Conservation (phyloP, 2,113 vertebrate species). For the western clawed frog (Xenopus tropicalis) region UCB_Xtro_10.0 CM004443.2:169113501-169114000, state of each 20-base stretch:
- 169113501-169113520: slow-evolving; percentile 7
- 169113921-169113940: slow-evolving; percentile 62
- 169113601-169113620: slow-evolving; percentile 44
- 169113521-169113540: slow-evolving; percentile 20
- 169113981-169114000: slow-evolving; percentile 60
- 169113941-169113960: slow-evolving; percentile 64
- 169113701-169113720: too few relatives aligned
- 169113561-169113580: slow-evolving; percentile 42
- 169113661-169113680: slow-evolving; percentile 44
- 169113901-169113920: slow-evolving; percentile 55
- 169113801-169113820: slow-evolving; percentile 1
- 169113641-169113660: slow-evolving; percentile 32
- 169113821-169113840: slow-evolving; percentile 20
- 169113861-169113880: slow-evolving; percentile 54
- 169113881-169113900: slow-evolving; percentile 48
- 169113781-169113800: slow-evolving; percentile 65
- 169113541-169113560: slow-evolving; percentile 43
- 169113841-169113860: slow-evolving; percentile 41
- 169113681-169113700: too few relatives aligned
- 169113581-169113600: too few relatives aligned
- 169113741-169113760: not conserved
- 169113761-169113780: slow-evolving; percentile 65
- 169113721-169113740: too few relatives aligned
- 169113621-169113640: slow-evolving; percentile 46
- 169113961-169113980: slow-evolving; percentile 62